These are phyloP conservation scores for Rhinoderma darwinii DNA, from an alignment of 2,113 vertebrate species.

Conservation along the genomic window DNA sequence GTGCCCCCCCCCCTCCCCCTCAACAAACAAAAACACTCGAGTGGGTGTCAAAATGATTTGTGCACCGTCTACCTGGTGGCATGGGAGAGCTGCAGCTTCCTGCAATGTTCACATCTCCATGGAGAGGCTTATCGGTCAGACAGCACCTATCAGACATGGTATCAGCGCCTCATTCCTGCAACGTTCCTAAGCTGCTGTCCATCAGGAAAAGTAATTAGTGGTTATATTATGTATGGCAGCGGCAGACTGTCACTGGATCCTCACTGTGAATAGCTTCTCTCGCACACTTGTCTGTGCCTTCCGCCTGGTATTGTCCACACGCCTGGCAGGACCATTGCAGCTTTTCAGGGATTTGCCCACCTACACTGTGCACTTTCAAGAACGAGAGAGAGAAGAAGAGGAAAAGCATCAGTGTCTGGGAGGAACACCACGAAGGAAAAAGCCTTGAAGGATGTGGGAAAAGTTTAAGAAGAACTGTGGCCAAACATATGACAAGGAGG, in stretches of 20 bases:
- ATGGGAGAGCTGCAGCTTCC: constrained; percentile 63
- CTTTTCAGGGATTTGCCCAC: constrained; percentile 43
- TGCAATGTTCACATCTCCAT: constrained; percentile 64
- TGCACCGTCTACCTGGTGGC: constrained; percentile 70
- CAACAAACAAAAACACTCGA: constrained; percentile 58
- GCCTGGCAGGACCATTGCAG: constrained; percentile 66
- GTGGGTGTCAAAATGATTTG: constrained; percentile 68
- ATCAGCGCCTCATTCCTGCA: constrained; percentile 67
- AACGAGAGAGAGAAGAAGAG: constrained; percentile 14
- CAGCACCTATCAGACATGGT: constrained; percentile 67
- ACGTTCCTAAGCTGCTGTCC: constrained; percentile 71
- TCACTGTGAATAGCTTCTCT: constrained; percentile 75
- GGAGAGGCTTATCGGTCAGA: constrained; percentile 72
- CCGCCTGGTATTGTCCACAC: constrained; percentile 77
- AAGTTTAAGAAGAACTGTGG: constrained; percentile 40
- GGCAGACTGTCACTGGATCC: constrained; percentile 72
- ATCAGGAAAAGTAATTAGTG: constrained; percentile 78
- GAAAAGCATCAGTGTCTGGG: not conserved
- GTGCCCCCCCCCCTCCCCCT: constrained; percentile 51
- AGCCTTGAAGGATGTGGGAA: constrained; percentile 39
- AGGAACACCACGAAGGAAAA: constrained; percentile 2
- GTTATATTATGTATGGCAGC: constrained; percentile 74
- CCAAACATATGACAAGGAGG: constrained; percentile 20
- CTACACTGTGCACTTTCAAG: constrained; percentile 34
- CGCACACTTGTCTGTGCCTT: constrained; percentile 74